Evolutionary conservation across 1,140 invertebrate species (phyloP).

Genomic region (Holotrichia oblita): DNA sequence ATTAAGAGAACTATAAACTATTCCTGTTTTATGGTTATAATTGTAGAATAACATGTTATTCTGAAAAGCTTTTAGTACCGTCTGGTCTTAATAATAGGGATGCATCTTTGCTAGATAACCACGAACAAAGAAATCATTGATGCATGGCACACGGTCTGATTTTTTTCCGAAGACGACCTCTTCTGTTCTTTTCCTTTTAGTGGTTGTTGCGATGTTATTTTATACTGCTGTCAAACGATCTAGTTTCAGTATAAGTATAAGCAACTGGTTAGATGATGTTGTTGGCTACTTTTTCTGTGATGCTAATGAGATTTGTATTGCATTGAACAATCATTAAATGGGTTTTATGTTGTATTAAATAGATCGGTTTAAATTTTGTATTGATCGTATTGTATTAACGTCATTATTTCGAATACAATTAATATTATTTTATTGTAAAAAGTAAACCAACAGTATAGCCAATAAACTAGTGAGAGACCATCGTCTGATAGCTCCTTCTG

Average conservation of each 20-base stretch:
- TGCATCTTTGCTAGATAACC: constrained; percentile 19
- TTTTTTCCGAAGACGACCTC: not conserved
- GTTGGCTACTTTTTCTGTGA: no score
- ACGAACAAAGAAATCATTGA: constrained; percentile 27
- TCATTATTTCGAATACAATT: no score
- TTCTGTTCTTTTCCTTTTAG: constrained; percentile 7
- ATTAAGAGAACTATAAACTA: constrained; percentile 40
- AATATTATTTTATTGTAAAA: no score
- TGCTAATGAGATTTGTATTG: no score
- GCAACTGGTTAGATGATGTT: no score
- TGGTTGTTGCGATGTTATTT: not conserved
- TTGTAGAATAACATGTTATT: constrained; percentile 39
- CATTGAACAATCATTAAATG: no score
- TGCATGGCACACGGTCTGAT: not conserved
- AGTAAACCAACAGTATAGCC: no score
- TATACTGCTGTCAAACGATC: not conserved
- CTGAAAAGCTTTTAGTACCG: constrained; percentile 27
- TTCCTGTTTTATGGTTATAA: constrained; percentile 39
- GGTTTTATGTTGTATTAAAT: no score
- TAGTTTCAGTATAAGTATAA: not conserved
- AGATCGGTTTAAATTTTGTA: no score
- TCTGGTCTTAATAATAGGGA: constrained; percentile 40
- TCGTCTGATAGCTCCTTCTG: no score
- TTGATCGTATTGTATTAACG: no score
- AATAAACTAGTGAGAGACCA: no score